Percentiles rank a stretch among this genome's conserved stretches.
These are phyloP conservation scores for Pantherophis alleghaniensis DNA, from an alignment of 2,797 vertebrate genomes.

Conservation along the genomic window DNA sequence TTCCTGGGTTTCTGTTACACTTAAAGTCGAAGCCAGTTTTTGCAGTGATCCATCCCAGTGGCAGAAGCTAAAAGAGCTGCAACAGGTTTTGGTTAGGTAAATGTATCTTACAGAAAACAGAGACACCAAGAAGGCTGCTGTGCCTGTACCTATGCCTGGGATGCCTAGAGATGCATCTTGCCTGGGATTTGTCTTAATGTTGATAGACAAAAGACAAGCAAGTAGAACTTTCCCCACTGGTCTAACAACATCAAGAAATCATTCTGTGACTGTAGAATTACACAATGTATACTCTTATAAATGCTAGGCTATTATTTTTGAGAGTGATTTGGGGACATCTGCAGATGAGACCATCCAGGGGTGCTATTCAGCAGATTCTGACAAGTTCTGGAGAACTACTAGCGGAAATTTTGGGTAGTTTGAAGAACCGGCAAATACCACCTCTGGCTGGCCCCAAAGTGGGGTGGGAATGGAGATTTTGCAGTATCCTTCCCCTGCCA, in stretches of 20 bases:
- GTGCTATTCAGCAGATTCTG: no score
- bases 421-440: no score
- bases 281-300: neutral
- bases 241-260: neutral
- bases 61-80: constrained; percentile 9
- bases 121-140: neutral
- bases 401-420: no score
- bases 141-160: neutral
- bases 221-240: neutral
- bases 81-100: neutral
- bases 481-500: no score
- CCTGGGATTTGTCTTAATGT: neutral
- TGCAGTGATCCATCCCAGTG: constrained; percentile 15
- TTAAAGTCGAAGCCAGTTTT: constrained; percentile 13
- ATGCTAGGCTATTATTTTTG: neutral
- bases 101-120: neutral
- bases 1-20: constrained; percentile 38
- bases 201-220: neutral
- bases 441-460: no score
- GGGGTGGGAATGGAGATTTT: no score
- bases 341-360: neutral
- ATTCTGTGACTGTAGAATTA: neutral
- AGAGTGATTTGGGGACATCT: neutral
- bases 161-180: neutral
- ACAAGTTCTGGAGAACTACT: no score